Percentiles rank a stretch among this genome's conserved stretches.
phyloP scores from a whole-genome alignment of 2,113 vertebrate species.

The Alaudala cheleensis region DNA sequence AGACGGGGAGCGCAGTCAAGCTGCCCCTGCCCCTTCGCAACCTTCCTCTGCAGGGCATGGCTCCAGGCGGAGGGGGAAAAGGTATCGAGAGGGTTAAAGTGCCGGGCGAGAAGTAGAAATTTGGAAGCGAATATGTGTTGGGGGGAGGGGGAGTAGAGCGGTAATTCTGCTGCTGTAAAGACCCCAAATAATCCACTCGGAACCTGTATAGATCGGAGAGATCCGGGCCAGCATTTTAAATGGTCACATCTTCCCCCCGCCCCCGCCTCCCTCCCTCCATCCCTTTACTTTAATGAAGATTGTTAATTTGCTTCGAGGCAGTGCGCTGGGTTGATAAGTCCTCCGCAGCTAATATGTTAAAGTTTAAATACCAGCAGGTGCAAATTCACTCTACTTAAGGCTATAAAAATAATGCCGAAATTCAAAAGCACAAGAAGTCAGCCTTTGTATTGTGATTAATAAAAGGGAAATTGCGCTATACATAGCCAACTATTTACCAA shows the following conservation, averaged over 20 bases:
- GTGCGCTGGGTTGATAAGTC: conserved; percentile 28
- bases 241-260: not conserved
- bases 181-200: not conserved
- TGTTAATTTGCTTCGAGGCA: conserved; percentile 26
- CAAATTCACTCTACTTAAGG: conserved; percentile 11
- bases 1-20: not conserved
- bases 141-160: not conserved
- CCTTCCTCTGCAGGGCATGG: not conserved
- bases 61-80: not conserved
- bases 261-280: too few relatives aligned
- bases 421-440: conserved; percentile 39
- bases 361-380: conserved; percentile 62
- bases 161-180: not conserved
- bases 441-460: conserved; percentile 40
- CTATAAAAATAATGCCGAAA: conserved; percentile 43
- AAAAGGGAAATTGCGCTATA: conserved; percentile 23
- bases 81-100: not conserved
- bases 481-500: conserved; percentile 28
- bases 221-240: not conserved
- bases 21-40: not conserved
- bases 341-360: conserved; percentile 21
- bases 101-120: not conserved
- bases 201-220: not conserved
- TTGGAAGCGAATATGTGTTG: not conserved
- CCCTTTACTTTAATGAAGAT: conserved; percentile 14